A percentile compares a stretch with the other conserved stretches of the same genome.
These are phyloP conservation scores for Creontiades dilutus DNA, from an alignment of 2,888 invertebrate species.

Conservation along the genomic window DNA sequence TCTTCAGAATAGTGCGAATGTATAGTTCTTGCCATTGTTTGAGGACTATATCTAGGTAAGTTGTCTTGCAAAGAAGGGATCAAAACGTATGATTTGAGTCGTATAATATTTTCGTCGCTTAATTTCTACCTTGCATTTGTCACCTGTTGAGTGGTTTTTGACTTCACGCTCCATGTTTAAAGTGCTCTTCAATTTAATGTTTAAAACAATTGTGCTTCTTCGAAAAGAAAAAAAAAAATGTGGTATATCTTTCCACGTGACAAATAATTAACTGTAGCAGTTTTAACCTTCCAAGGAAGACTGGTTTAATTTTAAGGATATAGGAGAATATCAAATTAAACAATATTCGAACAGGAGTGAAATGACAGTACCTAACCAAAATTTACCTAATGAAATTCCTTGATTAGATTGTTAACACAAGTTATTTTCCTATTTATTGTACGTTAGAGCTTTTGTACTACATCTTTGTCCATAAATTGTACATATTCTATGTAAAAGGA, in stretches of 20 bases:
- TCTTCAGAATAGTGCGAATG: too few relatives aligned
- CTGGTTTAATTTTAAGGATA: slow-evolving; percentile 48
- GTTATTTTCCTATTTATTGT: slow-evolving; percentile 64
- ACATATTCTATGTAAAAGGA: slow-evolving; percentile 43
- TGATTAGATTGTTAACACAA: slow-evolving; percentile 49
- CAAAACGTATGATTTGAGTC: slow-evolving; percentile 4
- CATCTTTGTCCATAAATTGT: slow-evolving; percentile 57
- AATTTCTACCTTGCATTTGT: not conserved
- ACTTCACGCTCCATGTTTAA: slow-evolving; percentile 44
- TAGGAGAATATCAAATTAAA: not conserved
- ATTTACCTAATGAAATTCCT: slow-evolving; percentile 15
- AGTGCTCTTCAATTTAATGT: slow-evolving; percentile 56
- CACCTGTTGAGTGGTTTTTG: slow-evolving; percentile 26
- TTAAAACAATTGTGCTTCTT: slow-evolving; percentile 35
- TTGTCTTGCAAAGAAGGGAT: slow-evolving; percentile 43
- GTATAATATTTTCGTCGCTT: not conserved
- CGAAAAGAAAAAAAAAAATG: not conserved
- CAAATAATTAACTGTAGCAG: slow-evolving; percentile 37
- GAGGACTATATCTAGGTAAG: not conserved
- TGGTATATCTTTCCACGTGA: slow-evolving; percentile 18
- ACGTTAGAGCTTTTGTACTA: slow-evolving; percentile 64
- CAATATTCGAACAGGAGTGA: not conserved
- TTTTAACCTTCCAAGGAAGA: slow-evolving; percentile 56
- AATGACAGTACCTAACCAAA: slow-evolving; percentile 9
- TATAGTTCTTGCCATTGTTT: not conserved